Evolutionary conservation across 2,888 invertebrate genomes (phyloP), one percentile per base, ranked within the genome.

Genomic region (Nomada ferruginata): DNA sequence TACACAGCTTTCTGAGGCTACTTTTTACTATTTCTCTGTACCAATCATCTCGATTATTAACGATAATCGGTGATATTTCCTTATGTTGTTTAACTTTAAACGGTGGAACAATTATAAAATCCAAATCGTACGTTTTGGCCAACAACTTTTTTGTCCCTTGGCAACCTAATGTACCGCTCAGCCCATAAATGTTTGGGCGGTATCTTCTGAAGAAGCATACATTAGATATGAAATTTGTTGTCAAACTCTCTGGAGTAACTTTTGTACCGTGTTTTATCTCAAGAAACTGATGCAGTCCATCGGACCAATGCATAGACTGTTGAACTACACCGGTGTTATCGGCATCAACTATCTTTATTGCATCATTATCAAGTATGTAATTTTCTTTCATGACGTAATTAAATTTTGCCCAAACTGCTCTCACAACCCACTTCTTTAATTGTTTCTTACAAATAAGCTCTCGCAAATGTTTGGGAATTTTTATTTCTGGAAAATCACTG

Each of bases 1-100:
- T 55, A n/a, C 18, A 18, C 9, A 55, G 55, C 9, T 55, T 55
- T 7, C 55, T 18, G 10, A 55, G n/a, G n/a, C n/a, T 0, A n/a
- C 55, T 55, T 55, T 55, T 55, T n/a, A 55, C 55, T 55, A 55
- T 55, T n/a, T 55, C 55, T 18, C 20, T 18, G n/a, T n/a, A n/a
- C 55, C 55, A 55, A 55, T 55, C 18, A n/a, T 55, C 20, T 9
- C 20, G 55, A 55, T 55, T 55, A n/a, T 55, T n/a, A n/a, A 55
- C n/a, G 20, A 55, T 55, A 55, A 55, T 55, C 55, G 55, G 55
- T 9, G 9, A 18, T n/a, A 55, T 10, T n/a, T 55, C n/a, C 20
- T n/a, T 55, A 9, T 55, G 55, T 9, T n/a, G 18, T 55, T 55
- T 55, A 18, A n/a, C 18, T 55, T 55, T 55, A 55, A 55, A 55